Conservation (phyloP, 2,888 invertebrate genomes). For the Chouioia cunea region DNA sequence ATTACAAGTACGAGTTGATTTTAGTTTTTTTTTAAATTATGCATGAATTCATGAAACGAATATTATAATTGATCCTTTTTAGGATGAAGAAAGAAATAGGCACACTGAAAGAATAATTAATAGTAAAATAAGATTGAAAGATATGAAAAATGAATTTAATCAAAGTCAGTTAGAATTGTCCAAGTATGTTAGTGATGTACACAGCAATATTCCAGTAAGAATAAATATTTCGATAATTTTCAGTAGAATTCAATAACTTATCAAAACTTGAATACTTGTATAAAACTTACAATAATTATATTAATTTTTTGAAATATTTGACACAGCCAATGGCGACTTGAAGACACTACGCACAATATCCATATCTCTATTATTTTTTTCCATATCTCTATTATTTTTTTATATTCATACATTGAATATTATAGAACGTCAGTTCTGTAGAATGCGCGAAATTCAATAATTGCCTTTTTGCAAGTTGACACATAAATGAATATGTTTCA, state of each 20-base stretch:
- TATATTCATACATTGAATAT: no score
- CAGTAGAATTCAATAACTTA: no score
- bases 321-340: no score
- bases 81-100: constrained; percentile 59
- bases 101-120: constrained; percentile 56
- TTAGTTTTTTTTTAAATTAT: constrained; percentile 18
- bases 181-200: constrained; percentile 49
- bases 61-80: constrained; percentile 19
- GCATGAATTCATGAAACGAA: constrained; percentile 5
- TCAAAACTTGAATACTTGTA: not conserved
- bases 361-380: no score
- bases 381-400: no score
- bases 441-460: no score
- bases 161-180: constrained; percentile 54
- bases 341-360: no score
- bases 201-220: constrained; percentile 52
- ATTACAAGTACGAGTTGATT: constrained; percentile 53
- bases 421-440: no score
- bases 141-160: constrained; percentile 63
- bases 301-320: no score
- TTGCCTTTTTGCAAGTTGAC: no score
- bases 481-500: constrained; percentile 22
- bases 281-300: not conserved
- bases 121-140: constrained; percentile 58
- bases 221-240: not conserved